Evolutionary conservation across 2,888 invertebrate species (phyloP).

Genomic region (Hirtodrosophila cameraria): DNA sequence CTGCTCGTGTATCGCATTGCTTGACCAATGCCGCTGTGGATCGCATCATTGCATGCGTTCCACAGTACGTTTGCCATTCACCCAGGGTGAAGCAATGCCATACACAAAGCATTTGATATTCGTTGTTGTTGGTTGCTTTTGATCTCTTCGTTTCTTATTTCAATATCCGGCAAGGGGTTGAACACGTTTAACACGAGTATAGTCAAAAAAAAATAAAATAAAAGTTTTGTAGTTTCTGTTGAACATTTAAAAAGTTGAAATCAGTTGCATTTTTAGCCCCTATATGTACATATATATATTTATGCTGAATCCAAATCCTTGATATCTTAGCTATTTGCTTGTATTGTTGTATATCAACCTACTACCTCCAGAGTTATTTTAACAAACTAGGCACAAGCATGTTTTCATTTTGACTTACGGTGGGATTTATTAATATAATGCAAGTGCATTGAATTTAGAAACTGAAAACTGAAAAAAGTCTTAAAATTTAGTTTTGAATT

Average conservation of each 20-base stretch:
- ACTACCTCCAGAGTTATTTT: slow-evolving; percentile 56
- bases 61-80: slow-evolving; percentile 9
- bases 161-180: slow-evolving; percentile 1
- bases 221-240: no score
- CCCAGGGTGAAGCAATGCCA: slow-evolving; percentile 56
- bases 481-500: no score
- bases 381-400: background rate
- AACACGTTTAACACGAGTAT: background rate
- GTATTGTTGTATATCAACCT: slow-evolving; percentile 51
- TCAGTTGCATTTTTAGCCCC: no score
- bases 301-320: background rate
- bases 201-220: no score
- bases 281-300: no score
- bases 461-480: no score
- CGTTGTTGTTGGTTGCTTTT: slow-evolving; percentile 85
- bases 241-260: no score
- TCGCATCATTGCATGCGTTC: background rate
- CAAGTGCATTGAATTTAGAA: no score
- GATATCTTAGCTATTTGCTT: background rate
- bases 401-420: no score
- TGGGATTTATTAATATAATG: no score
- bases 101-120: slow-evolving; percentile 80
- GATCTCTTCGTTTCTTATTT: slow-evolving; percentile 76
- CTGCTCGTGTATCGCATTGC: slow-evolving; percentile 72
- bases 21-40: slow-evolving; percentile 32